A percentile compares a stretch with the other conserved stretches of the same genome.
phyloP scores from a whole-genome alignment of 2,888 invertebrate species.

The Diloba caeruleocephala region DNA sequence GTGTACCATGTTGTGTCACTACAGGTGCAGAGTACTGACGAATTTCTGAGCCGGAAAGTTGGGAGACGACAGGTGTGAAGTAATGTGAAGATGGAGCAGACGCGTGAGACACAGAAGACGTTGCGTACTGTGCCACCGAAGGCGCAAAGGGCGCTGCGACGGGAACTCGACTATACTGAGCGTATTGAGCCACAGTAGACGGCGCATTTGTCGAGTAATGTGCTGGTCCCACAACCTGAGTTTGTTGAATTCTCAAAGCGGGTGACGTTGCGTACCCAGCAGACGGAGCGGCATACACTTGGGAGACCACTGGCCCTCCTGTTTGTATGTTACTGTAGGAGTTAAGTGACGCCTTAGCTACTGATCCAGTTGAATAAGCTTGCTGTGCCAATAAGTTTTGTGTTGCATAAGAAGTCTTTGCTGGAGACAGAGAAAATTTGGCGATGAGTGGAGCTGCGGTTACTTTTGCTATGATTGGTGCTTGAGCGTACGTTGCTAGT shows the following conservation, averaged over 20 bases:
- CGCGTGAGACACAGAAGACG: constrained; percentile 51
- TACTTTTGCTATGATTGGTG: constrained; percentile 86
- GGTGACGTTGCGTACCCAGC: constrained; percentile 78
- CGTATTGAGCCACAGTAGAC: constrained; percentile 51
- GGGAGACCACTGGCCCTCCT: constrained; percentile 83
- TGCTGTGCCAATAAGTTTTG: constrained; percentile 77
- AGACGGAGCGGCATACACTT: constrained; percentile 79
- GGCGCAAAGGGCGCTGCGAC: constrained; percentile 48
- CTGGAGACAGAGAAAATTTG: constrained; percentile 72
- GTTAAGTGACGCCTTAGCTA: constrained; percentile 81
- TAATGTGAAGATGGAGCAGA: constrained; percentile 60
- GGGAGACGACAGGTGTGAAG: constrained; percentile 54
- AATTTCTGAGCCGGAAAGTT: constrained; percentile 44
- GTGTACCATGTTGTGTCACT: constrained; percentile 49
- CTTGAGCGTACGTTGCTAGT: constrained; percentile 82
- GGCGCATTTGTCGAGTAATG: constrained; percentile 47
- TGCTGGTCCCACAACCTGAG: constrained; percentile 57
- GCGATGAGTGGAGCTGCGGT: constrained; percentile 84
- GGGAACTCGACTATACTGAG: constrained; percentile 66
- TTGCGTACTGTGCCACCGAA: constrained; percentile 54
- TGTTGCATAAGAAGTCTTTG: constrained; percentile 70
- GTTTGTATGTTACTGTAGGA: constrained; percentile 71
- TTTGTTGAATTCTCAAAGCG: constrained; percentile 69
- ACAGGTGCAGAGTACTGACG: constrained; percentile 58
- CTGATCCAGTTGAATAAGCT: constrained; percentile 68